A percentile compares a stretch with the other conserved stretches of the same genome.
phyloP scores from a whole-genome alignment of 2,888 invertebrate genomes.

The Sympetrum striolatum region DNA sequence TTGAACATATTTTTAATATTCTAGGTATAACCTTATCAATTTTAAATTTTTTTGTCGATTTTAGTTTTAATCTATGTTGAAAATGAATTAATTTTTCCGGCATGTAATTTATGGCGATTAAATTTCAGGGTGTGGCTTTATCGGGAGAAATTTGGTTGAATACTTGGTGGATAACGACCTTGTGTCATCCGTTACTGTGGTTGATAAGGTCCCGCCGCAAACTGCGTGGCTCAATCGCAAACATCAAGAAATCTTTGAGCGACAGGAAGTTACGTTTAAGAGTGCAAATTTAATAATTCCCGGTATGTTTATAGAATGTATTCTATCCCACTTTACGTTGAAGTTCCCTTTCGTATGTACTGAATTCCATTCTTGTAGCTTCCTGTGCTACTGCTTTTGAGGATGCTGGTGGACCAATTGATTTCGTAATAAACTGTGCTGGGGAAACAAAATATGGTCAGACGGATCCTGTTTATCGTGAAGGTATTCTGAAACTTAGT shows the following conservation, averaged over 20 bases:
- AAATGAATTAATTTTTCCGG: neutral
- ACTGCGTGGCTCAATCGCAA: constrained; percentile 85
- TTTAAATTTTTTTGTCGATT: neutral
- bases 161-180: constrained; percentile 80
- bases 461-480: constrained; percentile 87
- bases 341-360: neutral
- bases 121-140: constrained; percentile 86
- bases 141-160: constrained; percentile 86
- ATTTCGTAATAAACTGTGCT: constrained; percentile 87
- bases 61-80: neutral
- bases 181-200: constrained; percentile 77
- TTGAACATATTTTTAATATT: constrained; percentile 41
- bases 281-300: constrained; percentile 91
- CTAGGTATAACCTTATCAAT: neutral
- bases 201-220: constrained; percentile 93
- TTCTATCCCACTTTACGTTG: neutral
- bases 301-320: constrained; percentile 65
- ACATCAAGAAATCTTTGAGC: constrained; percentile 76
- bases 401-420: constrained; percentile 68
- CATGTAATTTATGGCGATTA: constrained; percentile 44
- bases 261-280: constrained; percentile 81
- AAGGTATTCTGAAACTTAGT: constrained; percentile 85
- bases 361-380: constrained; percentile 62
- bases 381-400: constrained; percentile 81
- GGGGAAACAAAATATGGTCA: constrained; percentile 90